Conservation (phyloP, 2,888 invertebrate species). For the Mactromeris polynyma region DNA sequence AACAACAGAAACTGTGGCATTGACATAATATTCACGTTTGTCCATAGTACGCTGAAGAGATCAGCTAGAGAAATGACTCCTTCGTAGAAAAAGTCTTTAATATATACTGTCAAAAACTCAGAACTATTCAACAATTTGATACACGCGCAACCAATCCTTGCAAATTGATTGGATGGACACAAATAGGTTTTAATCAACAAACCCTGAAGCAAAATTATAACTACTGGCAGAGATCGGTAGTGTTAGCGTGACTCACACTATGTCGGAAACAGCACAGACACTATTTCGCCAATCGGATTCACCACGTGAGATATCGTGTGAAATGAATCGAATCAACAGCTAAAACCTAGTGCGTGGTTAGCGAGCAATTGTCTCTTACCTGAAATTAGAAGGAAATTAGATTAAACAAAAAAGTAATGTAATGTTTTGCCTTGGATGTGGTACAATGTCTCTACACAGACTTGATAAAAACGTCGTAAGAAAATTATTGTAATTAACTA, state of each 20-base stretch:
- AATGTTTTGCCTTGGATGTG: background rate
- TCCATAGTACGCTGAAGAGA: constrained; percentile 50
- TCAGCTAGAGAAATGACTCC: background rate
- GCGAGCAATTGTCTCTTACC: background rate
- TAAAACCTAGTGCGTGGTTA: background rate
- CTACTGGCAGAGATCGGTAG: background rate
- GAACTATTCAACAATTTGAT: background rate
- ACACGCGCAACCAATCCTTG: background rate
- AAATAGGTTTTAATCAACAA: background rate
- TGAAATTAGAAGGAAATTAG: background rate
- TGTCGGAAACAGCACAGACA: background rate
- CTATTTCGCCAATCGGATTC: background rate
- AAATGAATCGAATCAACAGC: background rate
- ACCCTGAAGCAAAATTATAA: background rate
- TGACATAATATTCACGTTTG: constrained; percentile 53
- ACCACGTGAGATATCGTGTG: background rate
- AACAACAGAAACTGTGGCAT: constrained; percentile 48
- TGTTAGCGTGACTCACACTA: background rate
- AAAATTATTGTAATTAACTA: no score
- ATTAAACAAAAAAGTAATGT: background rate
- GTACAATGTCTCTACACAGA: background rate
- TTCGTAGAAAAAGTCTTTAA: background rate
- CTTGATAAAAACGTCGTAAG: no score
- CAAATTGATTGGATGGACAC: background rate
- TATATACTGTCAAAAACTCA: background rate